A percentile compares a stretch with the other conserved stretches of the same genome.
Evolutionary conservation across 2,888 invertebrate genomes (phyloP).

Genomic region (Tipula helvola): DNA sequence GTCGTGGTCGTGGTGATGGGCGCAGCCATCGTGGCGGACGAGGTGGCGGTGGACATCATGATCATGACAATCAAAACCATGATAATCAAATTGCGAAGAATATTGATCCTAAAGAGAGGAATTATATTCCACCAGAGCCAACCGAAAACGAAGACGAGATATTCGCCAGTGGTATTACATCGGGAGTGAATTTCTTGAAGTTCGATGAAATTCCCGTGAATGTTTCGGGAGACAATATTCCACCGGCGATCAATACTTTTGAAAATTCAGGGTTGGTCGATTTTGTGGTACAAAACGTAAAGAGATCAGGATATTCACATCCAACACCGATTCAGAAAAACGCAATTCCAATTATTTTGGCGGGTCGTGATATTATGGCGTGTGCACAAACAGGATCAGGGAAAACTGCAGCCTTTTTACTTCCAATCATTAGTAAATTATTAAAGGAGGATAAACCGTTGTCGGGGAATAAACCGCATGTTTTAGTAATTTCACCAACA

Average conservation of each 20-base stretch:
- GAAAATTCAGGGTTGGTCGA: conserved; percentile 54
- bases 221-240: conserved; percentile 61
- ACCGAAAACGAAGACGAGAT: conserved; percentile 56
- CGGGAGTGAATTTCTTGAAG: conserved; percentile 87
- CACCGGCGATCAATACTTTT: conserved; percentile 52
- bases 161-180: conserved; percentile 53
- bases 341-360: conserved; percentile 71
- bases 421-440: conserved; percentile 73
- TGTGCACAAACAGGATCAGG: conserved; percentile 98
- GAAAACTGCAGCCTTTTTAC: conserved; percentile 89
- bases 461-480: conserved; percentile 56
- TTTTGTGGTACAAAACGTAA: conserved; percentile 60
- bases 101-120: background rate
- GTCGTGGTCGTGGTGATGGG: background rate
- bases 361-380: conserved; percentile 83
- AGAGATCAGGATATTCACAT: conserved; percentile 62
- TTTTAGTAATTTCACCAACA: conserved; percentile 79
- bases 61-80: background rate
- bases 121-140: conserved; percentile 62
- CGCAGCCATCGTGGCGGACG: background rate
- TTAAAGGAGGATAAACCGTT: conserved; percentile 44
- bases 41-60: background rate
- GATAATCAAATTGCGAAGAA: background rate
- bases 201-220: conserved; percentile 81
- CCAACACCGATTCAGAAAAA: conserved; percentile 94